These are phyloP conservation scores for Megamerina dolium DNA, from an alignment of 2,888 invertebrate genomes.

Conservation along the genomic window DNA sequence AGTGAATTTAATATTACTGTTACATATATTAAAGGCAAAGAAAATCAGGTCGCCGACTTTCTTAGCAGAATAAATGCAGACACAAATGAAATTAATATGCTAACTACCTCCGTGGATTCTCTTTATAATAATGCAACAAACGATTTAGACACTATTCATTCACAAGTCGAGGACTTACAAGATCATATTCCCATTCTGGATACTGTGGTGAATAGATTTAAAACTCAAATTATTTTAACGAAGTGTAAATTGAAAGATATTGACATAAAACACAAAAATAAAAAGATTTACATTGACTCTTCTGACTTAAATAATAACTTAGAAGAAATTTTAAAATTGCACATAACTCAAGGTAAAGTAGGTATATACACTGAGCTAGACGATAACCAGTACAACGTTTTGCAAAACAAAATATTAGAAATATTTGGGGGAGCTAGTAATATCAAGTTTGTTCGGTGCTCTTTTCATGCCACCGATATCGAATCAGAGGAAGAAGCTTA, in stretches of 20 bases:
- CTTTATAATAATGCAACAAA: slow-evolving; percentile 6
- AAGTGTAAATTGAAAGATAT: slow-evolving; percentile 7
- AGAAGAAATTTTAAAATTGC: slow-evolving; percentile 10
- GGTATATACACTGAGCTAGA: slow-evolving; percentile 14
- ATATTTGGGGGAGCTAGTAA: slow-evolving; percentile 12
- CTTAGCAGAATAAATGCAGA: slow-evolving; percentile 7
- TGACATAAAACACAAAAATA: slow-evolving; percentile 8
- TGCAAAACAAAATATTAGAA: slow-evolving; percentile 19
- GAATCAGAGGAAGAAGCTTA: slow-evolving; percentile 17
- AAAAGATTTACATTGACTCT: slow-evolving; percentile 8
- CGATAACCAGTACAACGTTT: slow-evolving; percentile 10
- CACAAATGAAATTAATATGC: slow-evolving; percentile 3
- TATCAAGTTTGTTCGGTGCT: slow-evolving; percentile 17
- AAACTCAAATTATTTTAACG: slow-evolving; percentile 12
- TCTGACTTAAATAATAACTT: slow-evolving; percentile 10
- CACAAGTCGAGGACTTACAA: slow-evolving; percentile 2
- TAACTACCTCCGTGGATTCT: neutral
- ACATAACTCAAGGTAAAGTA: slow-evolving; percentile 8
- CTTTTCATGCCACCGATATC: slow-evolving; percentile 15
- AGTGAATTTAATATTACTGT: too few relatives aligned
- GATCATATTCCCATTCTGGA: slow-evolving; percentile 4
- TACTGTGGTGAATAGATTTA: slow-evolving; percentile 5
- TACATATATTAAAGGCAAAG: slow-evolving; percentile 10
- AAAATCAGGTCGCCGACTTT: slow-evolving; percentile 7
- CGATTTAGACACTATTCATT: slow-evolving; percentile 5